Evolutionary conservation across 1,140 invertebrate genomes (phyloP), one percentile per base, ranked within the genome.

Genomic region (Tigriopus japonicus): DNA sequence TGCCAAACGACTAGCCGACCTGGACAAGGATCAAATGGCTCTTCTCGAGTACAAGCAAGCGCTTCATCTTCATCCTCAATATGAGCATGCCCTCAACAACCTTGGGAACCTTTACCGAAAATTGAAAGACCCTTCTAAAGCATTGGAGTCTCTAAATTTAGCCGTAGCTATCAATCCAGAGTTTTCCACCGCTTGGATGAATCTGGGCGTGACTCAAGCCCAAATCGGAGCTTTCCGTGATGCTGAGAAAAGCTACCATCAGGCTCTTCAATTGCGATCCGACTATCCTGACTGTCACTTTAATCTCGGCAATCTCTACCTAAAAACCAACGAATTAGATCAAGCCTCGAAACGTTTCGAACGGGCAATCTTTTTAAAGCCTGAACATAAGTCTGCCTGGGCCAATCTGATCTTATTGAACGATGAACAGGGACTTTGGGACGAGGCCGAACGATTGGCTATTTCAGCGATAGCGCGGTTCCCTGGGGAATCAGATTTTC

Each of bases 161-260:
- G 88, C 92, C 52, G 72, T 94, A 2, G 45, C 56, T 5, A 53
- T 65, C 19, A 87, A 87, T 65, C 74, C 80, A 55, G 82, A 87
- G 67, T 97, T 96, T 78, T 83, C 92, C 6, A 84, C 88, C 14
- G 92, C 90, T 1, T 97, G 91, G 91, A 97, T 96, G 91, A 97
- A 98, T 74, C 74, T 96, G 19, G 92, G 91, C 13, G 95, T 95
- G 66, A 83, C 94, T 51, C 76, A 92, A 62, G 81, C 87, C 2
- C 77, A 79, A 14, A 72, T 82, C 45, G 81, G 83, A 62, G 80
- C 83, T 65, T 80, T 78, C 62, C 67, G 78, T 15, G 80, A 86
- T 68, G 82, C 90, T 1, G 78, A 91, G 68, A 67, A 69, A 14
- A 86, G 87, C 68, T 96, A 94, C 68, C 73, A 78, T 64, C 84